Evolutionary conservation across 2,113 vertebrate species (phyloP).

Genomic region (Eclectus roratus): DNA sequence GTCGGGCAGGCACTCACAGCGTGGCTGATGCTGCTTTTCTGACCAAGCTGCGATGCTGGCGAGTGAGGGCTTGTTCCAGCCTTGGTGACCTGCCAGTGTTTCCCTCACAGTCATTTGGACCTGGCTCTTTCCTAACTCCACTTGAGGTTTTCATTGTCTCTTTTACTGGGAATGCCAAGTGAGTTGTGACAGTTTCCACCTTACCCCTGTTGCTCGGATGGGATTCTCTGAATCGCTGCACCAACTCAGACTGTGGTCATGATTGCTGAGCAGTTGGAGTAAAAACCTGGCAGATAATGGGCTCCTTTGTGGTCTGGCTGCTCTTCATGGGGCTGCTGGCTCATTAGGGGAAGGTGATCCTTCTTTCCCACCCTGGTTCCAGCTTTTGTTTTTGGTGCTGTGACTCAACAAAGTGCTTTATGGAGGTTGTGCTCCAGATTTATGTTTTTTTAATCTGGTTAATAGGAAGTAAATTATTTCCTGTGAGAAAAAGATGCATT

Average conservation of each 20-base stretch:
- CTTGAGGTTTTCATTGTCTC: not conserved
- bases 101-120: not conserved
- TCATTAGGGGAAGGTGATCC: not conserved
- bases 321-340: not conserved
- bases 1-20: fast-evolving
- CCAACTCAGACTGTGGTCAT: fast-evolving
- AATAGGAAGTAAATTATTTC: not conserved
- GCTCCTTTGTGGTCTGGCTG: not conserved
- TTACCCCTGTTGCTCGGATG: not conserved
- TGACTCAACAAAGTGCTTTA: not conserved
- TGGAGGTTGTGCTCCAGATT: not conserved
- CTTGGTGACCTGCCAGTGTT: not conserved
- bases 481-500: fast-evolving
- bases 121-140: not conserved
- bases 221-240: not conserved
- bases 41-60: fast-evolving
- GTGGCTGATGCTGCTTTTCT: fast-evolving
- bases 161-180: fast-evolving
- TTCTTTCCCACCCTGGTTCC: not conserved
- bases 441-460: not conserved
- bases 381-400: not conserved
- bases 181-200: fast-evolving
- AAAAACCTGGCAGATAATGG: not conserved
- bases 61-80: fast-evolving
- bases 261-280: not conserved